phyloP scores from a whole-genome alignment of 2,888 invertebrate species.

The Acanthosepion esculentum region DNA sequence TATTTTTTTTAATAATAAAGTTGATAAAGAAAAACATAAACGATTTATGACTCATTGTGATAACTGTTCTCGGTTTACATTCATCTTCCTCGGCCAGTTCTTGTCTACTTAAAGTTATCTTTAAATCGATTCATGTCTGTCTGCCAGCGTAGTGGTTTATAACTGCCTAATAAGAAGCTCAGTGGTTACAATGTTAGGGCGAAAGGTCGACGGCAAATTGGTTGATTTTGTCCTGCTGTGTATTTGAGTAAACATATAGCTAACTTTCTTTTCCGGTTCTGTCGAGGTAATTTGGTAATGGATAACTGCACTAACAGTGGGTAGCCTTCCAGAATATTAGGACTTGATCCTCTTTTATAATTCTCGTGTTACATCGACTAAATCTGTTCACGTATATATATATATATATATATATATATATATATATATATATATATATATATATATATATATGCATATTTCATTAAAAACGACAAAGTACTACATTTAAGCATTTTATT shows the following conservation, averaged over 20 bases:
- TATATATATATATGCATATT: too few species aligned
- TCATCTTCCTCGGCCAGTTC: too few species aligned
- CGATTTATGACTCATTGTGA: too few species aligned
- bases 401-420: not conserved
- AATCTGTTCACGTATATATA: not conserved
- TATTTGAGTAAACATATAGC: not conserved
- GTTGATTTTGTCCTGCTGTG: not conserved
- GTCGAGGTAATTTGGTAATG: not conserved
- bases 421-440: not conserved
- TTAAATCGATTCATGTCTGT: too few species aligned
- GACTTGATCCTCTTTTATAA: not conserved
- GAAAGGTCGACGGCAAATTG: not conserved
- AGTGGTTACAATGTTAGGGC: not conserved
- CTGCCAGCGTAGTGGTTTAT: not conserved
- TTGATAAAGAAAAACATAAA: too few species aligned
- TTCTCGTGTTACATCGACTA: not conserved
- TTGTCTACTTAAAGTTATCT: too few species aligned
- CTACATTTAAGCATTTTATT: too few species aligned
- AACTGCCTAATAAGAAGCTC: not conserved
- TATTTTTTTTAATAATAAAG: too few species aligned
- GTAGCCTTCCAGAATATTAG: not conserved
- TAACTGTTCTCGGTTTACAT: too few species aligned
- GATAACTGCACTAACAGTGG: not conserved
- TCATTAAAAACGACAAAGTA: too few species aligned
- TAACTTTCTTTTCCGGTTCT: not conserved